Evolutionary conservation across 2,113 vertebrate species (phyloP).

Genomic region (Sylvicapra grimmia): DNA sequence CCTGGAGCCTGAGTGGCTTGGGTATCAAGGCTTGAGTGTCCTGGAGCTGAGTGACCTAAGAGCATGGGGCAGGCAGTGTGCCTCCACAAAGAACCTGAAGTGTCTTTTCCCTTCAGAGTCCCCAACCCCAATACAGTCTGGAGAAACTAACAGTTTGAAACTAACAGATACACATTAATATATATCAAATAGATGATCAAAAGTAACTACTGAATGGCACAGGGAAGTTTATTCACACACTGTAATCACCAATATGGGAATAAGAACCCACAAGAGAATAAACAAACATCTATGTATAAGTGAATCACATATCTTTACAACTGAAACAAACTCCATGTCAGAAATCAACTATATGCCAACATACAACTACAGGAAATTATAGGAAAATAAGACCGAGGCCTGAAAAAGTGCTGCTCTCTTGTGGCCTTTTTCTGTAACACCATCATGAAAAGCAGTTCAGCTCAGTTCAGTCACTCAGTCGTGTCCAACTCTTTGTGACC

Average conservation of each 20-base stretch:
- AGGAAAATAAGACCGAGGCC: not conserved
- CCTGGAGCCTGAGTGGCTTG: not conserved
- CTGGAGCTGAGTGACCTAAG: not conserved
- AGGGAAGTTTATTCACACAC: not conserved
- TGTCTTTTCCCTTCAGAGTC: not conserved
- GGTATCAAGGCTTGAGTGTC: not conserved
- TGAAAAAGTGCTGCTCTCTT: not conserved
- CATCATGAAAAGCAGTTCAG: not conserved
- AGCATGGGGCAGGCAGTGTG: not conserved
- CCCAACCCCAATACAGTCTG: rapidly evolving
- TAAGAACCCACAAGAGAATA: not conserved
- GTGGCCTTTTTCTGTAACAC: not conserved
- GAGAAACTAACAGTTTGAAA: not conserved
- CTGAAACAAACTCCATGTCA: not conserved
- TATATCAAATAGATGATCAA: not conserved
- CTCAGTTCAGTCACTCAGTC: not conserved
- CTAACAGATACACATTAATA: not conserved
- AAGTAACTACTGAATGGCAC: not conserved
- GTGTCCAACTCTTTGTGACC: rapidly evolving
- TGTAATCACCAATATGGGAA: not conserved
- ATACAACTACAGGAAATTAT: not conserved
- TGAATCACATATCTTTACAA: not conserved
- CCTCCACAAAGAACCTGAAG: not conserved
- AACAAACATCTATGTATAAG: not conserved
- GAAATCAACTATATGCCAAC: not conserved